phyloP scores from a whole-genome alignment of 2,797 vertebrate genomes.

The Xiphophorus birchmanni region DNA sequence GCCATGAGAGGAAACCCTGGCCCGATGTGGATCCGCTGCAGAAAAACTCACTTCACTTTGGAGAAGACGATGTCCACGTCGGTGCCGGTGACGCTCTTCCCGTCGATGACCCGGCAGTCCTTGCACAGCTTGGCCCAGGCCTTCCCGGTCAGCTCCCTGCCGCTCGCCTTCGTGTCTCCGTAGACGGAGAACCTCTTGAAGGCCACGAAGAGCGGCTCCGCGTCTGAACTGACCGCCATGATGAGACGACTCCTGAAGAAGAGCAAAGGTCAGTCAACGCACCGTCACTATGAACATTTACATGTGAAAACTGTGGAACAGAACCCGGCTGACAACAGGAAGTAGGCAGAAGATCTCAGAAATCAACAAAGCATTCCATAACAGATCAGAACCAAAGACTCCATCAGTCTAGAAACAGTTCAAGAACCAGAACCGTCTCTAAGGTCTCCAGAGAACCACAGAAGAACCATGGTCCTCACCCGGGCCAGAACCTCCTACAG shows the following conservation, averaged over 20 bases:
- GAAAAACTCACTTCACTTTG: constrained; percentile 94
- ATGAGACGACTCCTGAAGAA: constrained; percentile 45
- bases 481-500: too few relatives aligned
- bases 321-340: background rate
- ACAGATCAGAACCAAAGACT: background rate
- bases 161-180: constrained; percentile 90
- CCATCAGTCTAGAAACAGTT: too few relatives aligned
- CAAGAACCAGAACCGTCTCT: background rate
- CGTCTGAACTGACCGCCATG: constrained; percentile 87
- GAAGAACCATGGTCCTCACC: too few relatives aligned
- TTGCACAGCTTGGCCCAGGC: constrained; percentile 99
- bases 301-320: background rate
- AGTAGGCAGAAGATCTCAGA: background rate
- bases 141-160: constrained; percentile 94
- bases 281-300: background rate
- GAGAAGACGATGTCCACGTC: constrained; percentile 96
- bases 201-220: constrained; percentile 84
- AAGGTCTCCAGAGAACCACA: too few relatives aligned
- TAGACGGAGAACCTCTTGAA: constrained; percentile 93
- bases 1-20: background rate
- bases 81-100: constrained; percentile 87
- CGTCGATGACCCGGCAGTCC: constrained; percentile 91
- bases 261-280: background rate
- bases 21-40: background rate
- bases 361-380: background rate